Conservation (phyloP, 2,113 vertebrate species). For the Myiopsitta monachus region DNA sequence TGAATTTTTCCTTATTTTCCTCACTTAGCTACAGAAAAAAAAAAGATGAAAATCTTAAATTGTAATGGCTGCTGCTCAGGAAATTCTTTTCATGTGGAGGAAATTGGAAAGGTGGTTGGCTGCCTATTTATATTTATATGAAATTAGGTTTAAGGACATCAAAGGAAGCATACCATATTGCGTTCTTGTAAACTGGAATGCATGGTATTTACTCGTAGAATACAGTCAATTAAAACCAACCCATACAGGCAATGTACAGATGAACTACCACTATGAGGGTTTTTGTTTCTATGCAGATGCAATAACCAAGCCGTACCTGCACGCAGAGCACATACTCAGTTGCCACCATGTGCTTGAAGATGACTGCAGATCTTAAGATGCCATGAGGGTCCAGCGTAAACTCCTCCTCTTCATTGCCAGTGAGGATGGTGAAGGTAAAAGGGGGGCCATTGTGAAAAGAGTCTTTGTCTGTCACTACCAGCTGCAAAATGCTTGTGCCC, state of each 20-base stretch:
- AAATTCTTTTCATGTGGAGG: slow-evolving; percentile 53
- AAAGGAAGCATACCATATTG: neutral
- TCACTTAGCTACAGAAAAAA: slow-evolving; percentile 13
- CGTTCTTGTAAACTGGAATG: neutral
- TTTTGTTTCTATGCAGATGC: neutral
- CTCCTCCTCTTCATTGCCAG: slow-evolving; percentile 90
- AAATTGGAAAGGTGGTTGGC: slow-evolving; percentile 40
- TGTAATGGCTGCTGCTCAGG: neutral
- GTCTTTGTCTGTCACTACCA: slow-evolving; percentile 92
- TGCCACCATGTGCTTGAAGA: slow-evolving; percentile 84
- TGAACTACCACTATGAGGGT: neutral
- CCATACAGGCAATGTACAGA: neutral
- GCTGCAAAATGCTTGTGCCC: slow-evolving; percentile 92
- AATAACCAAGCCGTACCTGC: slow-evolving; percentile 77
- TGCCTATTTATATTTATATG: slow-evolving; percentile 47
- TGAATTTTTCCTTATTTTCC: slow-evolving; percentile 41
- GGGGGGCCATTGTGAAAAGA: slow-evolving; percentile 94
- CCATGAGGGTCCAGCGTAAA: slow-evolving; percentile 88
- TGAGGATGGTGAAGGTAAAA: slow-evolving; percentile 88
- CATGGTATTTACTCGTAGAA: neutral
- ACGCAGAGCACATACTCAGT: slow-evolving; percentile 86
- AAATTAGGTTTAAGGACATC: slow-evolving; percentile 55
- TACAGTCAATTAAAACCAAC: neutral
- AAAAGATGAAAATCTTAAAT: slow-evolving; percentile 40
- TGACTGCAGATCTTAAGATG: slow-evolving; percentile 85